Percentiles rank a stretch among this genome's conserved stretches.
Evolutionary conservation across 1,140 invertebrate genomes (phyloP).

Genomic region (Tetraneura akinire): DNA sequence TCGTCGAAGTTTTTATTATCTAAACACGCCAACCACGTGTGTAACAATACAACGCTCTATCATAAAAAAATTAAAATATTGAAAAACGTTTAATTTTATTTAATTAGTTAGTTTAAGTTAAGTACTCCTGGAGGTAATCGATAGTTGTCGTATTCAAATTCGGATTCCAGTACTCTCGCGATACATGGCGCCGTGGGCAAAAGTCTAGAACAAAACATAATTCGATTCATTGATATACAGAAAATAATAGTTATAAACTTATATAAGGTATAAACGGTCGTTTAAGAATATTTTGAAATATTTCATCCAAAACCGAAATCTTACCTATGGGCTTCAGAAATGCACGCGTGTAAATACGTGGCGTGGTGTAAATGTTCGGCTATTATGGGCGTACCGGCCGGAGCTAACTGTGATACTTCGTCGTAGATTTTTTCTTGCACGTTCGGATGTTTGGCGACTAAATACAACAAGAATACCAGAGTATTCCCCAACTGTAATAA

Average conservation of each 20-base stretch:
- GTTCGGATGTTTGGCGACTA: slow-evolving; percentile 70
- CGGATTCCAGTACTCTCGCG: slow-evolving; percentile 75
- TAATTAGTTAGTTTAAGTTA: slow-evolving; percentile 42
- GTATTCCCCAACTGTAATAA: slow-evolving; percentile 76
- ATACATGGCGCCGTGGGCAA: slow-evolving; percentile 82
- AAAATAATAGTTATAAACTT: neutral
- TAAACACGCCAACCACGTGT: slow-evolving; percentile 80
- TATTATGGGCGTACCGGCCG: slow-evolving; percentile 64
- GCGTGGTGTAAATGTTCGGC: slow-evolving; percentile 68
- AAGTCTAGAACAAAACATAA: slow-evolving; percentile 61
- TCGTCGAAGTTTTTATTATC: slow-evolving; percentile 77
- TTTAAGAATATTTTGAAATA: no score
- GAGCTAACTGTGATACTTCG: slow-evolving; percentile 68
- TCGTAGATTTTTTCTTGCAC: slow-evolving; percentile 74
- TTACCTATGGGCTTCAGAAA: slow-evolving; percentile 78
- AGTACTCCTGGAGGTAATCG: slow-evolving; percentile 75
- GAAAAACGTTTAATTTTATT: no score
- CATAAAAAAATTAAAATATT: no score
- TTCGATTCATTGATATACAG: neutral
- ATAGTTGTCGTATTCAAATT: slow-evolving; percentile 76
- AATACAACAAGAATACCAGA: slow-evolving; percentile 75
- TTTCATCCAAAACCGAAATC: neutral
- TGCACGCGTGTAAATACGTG: slow-evolving; percentile 79
- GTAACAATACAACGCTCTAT: slow-evolving; percentile 81
- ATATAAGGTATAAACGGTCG: no score